Evolutionary conservation across 2,113 vertebrate genomes (phyloP).

Genomic region (Psophia crepitans): DNA sequence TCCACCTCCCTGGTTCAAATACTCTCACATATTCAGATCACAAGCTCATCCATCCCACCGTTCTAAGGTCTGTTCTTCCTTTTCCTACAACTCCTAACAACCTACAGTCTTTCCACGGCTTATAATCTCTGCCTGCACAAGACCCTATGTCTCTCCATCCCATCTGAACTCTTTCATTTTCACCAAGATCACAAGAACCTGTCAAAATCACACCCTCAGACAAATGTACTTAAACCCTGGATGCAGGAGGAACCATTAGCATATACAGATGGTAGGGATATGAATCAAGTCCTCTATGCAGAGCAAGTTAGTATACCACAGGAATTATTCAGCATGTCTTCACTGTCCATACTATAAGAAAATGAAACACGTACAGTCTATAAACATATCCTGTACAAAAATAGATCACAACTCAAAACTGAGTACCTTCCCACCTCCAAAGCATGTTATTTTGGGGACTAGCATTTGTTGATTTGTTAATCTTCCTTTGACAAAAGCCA

Average conservation of each 20-base stretch:
- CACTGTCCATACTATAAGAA: background rate
- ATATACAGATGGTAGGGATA: background rate
- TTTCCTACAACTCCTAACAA: background rate
- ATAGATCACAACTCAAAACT: background rate
- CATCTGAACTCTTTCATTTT: background rate
- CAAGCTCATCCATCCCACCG: background rate
- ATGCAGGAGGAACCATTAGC: background rate
- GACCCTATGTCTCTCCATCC: background rate
- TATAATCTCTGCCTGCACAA: background rate
- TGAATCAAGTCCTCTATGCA: background rate
- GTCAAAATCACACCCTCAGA: background rate
- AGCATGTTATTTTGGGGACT: background rate
- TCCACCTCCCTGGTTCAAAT: background rate
- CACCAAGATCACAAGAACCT: background rate
- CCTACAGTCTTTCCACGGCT: background rate
- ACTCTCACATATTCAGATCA: background rate
- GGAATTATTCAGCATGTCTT: background rate
- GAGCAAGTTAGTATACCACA: background rate
- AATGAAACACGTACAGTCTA: background rate
- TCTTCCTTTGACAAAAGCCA: background rate
- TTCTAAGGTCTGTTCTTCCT: background rate
- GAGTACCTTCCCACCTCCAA: background rate
- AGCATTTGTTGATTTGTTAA: slow-evolving; percentile 7
- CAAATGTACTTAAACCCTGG: background rate
- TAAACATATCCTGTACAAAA: background rate